These are phyloP conservation scores for Columba livia DNA, from an alignment of 2,113 vertebrate species.

Conservation along the genomic window DNA sequence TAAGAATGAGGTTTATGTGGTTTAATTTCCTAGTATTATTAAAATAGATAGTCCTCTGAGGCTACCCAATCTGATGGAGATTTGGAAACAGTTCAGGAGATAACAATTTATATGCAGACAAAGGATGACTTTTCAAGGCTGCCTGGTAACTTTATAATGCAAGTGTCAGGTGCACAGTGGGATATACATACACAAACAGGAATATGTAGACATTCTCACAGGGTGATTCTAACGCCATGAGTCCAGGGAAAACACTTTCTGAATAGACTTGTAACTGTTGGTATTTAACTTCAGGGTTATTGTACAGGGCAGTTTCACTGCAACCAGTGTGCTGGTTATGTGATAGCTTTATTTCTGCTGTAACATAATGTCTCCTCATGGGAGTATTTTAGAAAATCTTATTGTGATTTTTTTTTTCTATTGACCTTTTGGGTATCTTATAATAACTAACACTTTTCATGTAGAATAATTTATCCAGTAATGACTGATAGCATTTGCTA, in stretches of 20 bases:
- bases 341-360: slow-evolving; percentile 78
- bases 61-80: background rate
- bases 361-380: slow-evolving; percentile 78
- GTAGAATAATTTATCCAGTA: background rate
- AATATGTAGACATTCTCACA: background rate
- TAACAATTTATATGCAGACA: background rate
- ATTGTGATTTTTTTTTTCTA: background rate
- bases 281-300: background rate
- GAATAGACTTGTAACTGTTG: background rate
- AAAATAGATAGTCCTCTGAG: background rate
- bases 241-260: background rate
- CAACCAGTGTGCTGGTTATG: slow-evolving; percentile 73
- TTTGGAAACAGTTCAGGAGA: background rate
- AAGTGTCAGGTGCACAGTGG: background rate
- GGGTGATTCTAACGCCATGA: background rate
- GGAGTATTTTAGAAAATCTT: slow-evolving; percentile 16
- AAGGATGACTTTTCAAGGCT: background rate
- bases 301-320: slow-evolving; percentile 20
- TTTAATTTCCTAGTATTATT: background rate
- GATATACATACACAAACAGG: background rate
- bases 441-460: background rate
- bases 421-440: background rate
- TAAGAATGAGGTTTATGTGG: background rate
- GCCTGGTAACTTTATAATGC: background rate
- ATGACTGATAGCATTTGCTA: background rate